A percentile compares a stretch with the other conserved stretches of the same genome.
phyloP scores from a whole-genome alignment of 1,140 invertebrate species.

The Drosophila orena region DNA sequence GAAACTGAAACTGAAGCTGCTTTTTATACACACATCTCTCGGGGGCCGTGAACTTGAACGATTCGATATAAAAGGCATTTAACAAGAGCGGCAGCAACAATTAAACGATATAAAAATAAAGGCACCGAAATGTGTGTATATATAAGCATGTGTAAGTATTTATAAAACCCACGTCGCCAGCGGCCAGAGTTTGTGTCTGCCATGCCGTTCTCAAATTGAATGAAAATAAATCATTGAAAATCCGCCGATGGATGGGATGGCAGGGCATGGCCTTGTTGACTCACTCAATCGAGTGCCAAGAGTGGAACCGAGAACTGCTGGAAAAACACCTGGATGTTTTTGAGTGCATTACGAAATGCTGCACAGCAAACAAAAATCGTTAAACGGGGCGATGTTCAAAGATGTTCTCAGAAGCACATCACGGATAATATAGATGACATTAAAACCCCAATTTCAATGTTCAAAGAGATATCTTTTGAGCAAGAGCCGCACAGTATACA shows the following conservation, averaged over 20 bases:
- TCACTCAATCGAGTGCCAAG: conserved; percentile 32
- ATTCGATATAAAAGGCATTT: conserved; percentile 74
- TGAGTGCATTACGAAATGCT: background rate
- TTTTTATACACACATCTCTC: conserved; percentile 52
- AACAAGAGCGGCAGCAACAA: conserved; percentile 69
- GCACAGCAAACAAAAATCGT: background rate
- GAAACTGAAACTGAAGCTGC: conserved; percentile 32
- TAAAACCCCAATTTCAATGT: background rate
- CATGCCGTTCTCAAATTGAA: conserved; percentile 56
- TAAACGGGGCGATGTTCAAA: background rate
- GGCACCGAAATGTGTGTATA: conserved; percentile 35
- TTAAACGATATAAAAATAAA: conserved; percentile 73
- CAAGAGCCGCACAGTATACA: background rate
- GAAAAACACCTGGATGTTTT: conserved; percentile 18
- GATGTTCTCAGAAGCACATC: background rate
- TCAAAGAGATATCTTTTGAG: background rate
- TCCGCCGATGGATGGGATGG: conserved; percentile 15
- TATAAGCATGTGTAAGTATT: conserved; percentile 57
- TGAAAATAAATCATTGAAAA: conserved; percentile 72
- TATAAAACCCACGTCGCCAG: conserved; percentile 57
- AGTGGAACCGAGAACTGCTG: conserved; percentile 17
- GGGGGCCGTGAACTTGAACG: conserved; percentile 76
- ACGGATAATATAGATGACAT: background rate
- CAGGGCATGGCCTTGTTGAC: conserved; percentile 42
- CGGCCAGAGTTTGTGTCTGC: conserved; percentile 53